A percentile compares a stretch with the other conserved stretches of the same genome.
Evolutionary conservation across 1,140 invertebrate species (phyloP).

Genomic region (Ptiloglossa arizonensis): DNA sequence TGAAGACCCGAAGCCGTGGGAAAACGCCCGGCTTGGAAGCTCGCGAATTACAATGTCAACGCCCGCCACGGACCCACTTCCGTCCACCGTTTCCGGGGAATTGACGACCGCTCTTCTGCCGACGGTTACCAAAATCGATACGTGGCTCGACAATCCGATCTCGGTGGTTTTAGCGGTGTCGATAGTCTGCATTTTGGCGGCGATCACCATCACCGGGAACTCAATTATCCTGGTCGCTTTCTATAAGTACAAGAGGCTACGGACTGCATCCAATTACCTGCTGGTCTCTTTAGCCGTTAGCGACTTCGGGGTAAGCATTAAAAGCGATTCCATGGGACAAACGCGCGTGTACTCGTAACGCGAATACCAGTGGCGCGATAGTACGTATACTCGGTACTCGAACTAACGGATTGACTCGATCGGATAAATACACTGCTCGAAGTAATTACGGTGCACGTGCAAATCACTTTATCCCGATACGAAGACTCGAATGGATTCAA

Average conservation of each 20-base stretch:
- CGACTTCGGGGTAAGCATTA: constrained; percentile 85
- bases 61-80: constrained; percentile 62
- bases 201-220: constrained; percentile 84
- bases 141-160: constrained; percentile 72
- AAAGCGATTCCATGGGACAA: not conserved
- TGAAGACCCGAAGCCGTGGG: constrained; percentile 30
- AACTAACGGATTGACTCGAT: too few relatives aligned
- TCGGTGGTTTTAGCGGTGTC: constrained; percentile 81
- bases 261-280: constrained; percentile 87
- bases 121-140: constrained; percentile 72
- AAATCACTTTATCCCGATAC: too few relatives aligned
- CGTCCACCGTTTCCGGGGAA: constrained; percentile 67
- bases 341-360: too few relatives aligned
- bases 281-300: constrained; percentile 88
- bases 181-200: constrained; percentile 83
- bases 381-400: too few relatives aligned
- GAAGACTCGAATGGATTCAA: too few relatives aligned
- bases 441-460: too few relatives aligned
- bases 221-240: constrained; percentile 84
- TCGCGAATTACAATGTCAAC: constrained; percentile 71
- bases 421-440: too few relatives aligned
- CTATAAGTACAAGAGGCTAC: constrained; percentile 84
- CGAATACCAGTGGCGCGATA: too few relatives aligned
- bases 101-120: constrained; percentile 73
- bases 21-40: constrained; percentile 20